Conservation (phyloP, 2,888 invertebrate species). For the Sarcophaga variegata region DNA sequence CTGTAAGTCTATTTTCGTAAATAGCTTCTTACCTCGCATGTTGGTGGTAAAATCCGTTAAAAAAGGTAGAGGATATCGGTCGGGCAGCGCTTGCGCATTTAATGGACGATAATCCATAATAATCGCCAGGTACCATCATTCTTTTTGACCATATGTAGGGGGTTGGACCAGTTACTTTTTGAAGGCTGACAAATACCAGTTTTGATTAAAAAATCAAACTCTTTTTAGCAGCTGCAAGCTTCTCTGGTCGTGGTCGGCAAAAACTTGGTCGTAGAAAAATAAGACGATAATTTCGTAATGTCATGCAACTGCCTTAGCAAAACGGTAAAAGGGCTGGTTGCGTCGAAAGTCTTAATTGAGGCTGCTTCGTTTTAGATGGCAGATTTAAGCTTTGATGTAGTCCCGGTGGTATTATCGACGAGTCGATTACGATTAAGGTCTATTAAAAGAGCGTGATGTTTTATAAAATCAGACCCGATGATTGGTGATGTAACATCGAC, state of each 20-base stretch:
- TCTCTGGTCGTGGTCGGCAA: neutral
- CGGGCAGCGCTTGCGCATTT: too few relatives aligned
- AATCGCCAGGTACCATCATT: too few relatives aligned
- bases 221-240: conserved; percentile 14
- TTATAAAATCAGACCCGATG: conserved; percentile 10
- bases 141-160: too few relatives aligned
- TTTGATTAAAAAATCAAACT: conserved; percentile 35
- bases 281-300: conserved; percentile 23
- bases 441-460: neutral
- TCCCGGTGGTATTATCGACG: conserved; percentile 25
- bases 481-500: neutral
- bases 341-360: neutral
- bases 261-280: conserved; percentile 24
- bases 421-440: neutral
- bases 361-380: conserved; percentile 8
- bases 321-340: neutral
- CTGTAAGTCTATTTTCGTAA: too few relatives aligned
- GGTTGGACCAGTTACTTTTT: too few relatives aligned
- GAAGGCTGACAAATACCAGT: too few relatives aligned
- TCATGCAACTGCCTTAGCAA: conserved; percentile 12
- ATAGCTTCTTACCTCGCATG: too few relatives aligned
- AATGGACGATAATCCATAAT: too few relatives aligned
- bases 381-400: conserved; percentile 9
- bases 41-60: too few relatives aligned
- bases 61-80: too few relatives aligned